These are phyloP conservation scores for Pristionchus maxplancki DNA, from an alignment of 2,888 invertebrate species.

Conservation along the genomic window DNA sequence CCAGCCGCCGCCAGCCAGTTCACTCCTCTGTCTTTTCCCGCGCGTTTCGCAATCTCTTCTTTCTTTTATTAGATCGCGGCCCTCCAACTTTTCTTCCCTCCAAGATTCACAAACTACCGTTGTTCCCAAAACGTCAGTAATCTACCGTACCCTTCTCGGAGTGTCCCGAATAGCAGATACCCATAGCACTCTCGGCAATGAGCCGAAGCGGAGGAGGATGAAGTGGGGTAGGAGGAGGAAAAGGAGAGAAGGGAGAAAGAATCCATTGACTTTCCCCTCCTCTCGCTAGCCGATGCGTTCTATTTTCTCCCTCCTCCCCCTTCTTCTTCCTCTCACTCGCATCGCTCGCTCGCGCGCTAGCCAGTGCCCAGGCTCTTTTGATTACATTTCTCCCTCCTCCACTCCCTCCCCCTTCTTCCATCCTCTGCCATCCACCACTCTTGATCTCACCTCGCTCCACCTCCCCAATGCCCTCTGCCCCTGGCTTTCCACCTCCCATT, in stretches of 20 bases:
- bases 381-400: not conserved
- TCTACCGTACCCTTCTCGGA: not conserved
- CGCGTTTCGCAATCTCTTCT: not conserved
- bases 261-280: slow-evolving; percentile 25
- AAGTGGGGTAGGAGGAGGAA: not conserved
- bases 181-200: slow-evolving; percentile 13
- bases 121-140: not conserved
- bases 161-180: not conserved
- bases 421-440: not conserved
- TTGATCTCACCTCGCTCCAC: not conserved
- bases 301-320: no score
- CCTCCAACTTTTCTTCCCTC: not conserved
- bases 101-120: not conserved
- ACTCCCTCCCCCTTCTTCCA: not conserved
- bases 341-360: not conserved
- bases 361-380: slow-evolving; percentile 18
- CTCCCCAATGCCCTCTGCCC: not conserved
- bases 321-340: not conserved
- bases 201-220: not conserved
- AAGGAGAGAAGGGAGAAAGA: not conserved
- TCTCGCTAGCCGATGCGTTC: not conserved
- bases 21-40: slow-evolving; percentile 9
- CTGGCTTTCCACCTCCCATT: not conserved
- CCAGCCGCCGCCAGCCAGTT: slow-evolving; percentile 30
- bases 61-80: not conserved